A percentile compares a stretch with the other conserved stretches of the same genome.
These are phyloP conservation scores for Toxonevra muliebris DNA, from an alignment of 2,888 invertebrate species.

Conservation along the genomic window DNA sequence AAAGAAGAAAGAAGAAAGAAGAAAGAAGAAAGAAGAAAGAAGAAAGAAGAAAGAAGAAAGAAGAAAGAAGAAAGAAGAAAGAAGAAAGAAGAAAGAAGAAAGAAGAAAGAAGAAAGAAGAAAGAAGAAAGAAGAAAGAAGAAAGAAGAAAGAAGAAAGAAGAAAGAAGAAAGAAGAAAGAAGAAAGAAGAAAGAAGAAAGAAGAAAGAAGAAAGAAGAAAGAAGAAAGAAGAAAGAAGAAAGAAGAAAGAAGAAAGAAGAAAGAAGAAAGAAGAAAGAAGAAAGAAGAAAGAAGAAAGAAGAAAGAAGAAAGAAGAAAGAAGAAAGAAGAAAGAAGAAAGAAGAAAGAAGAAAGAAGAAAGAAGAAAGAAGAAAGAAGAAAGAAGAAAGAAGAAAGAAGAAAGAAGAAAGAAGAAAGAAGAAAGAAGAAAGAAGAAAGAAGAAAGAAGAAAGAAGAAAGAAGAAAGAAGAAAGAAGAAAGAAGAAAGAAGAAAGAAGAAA, in stretches of 20 bases:
- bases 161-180: neutral
- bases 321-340: neutral
- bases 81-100: too few relatives aligned
- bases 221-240: slow-evolving; percentile 9
- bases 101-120: too few relatives aligned
- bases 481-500: neutral
- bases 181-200: neutral
- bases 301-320: neutral
- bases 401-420: neutral
- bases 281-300: neutral
- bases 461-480: neutral
- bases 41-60: too few relatives aligned
- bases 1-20: neutral
- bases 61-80: too few relatives aligned
- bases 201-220: neutral
- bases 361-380: neutral
- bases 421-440: neutral
- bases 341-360: neutral
- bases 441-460: neutral
- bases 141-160: slow-evolving; percentile 14
- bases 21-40: too few relatives aligned
- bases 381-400: neutral
- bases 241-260: slow-evolving; percentile 44
- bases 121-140: slow-evolving; percentile 12
- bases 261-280: slow-evolving; percentile 44